These are phyloP conservation scores for Drosophila ambigua DNA, from an alignment of 1,140 invertebrate genomes.

Conservation along the genomic window DNA sequence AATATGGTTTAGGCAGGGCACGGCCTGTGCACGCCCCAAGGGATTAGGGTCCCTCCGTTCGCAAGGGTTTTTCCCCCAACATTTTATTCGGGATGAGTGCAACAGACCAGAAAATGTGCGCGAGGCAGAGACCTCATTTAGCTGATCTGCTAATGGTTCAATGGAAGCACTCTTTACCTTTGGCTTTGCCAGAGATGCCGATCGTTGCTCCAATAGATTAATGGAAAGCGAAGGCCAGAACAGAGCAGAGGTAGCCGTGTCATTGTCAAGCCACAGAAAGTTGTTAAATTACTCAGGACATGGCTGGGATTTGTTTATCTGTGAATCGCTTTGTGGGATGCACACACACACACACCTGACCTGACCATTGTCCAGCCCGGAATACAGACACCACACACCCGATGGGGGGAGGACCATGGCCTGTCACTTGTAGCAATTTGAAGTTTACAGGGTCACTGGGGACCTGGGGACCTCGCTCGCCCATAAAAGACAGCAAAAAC, in stretches of 20 bases:
- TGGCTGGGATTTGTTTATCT: constrained; percentile 48
- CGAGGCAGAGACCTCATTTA: background rate
- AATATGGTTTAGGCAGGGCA: constrained; percentile 43
- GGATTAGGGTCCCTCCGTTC: constrained; percentile 26
- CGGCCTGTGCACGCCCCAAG: constrained; percentile 43
- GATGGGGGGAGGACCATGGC: constrained; percentile 14
- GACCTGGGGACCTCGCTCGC: constrained; percentile 45
- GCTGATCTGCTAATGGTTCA: too few species aligned
- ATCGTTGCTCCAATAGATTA: too few species aligned
- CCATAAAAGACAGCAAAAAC: constrained; percentile 67
- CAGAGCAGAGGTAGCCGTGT: too few species aligned
- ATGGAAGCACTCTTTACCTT: background rate
- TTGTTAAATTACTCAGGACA: constrained; percentile 45
- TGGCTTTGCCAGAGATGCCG: too few species aligned
- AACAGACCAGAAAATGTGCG: constrained; percentile 58
- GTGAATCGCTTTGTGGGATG: constrained; percentile 31
- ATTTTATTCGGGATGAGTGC: constrained; percentile 38
- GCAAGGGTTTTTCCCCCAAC: too few species aligned
- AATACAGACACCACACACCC: background rate
- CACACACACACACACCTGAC: constrained; percentile 32
- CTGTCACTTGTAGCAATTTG: constrained; percentile 77
- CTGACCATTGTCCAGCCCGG: constrained; percentile 43
- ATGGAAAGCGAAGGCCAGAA: too few species aligned
- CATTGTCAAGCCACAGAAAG: constrained; percentile 11
- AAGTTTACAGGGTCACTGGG: constrained; percentile 79